Percentiles rank a stretch among this genome's conserved stretches.
phyloP scores from a whole-genome alignment of 2,797 vertebrate genomes.

The Dendrocincla tyrannina region DNA sequence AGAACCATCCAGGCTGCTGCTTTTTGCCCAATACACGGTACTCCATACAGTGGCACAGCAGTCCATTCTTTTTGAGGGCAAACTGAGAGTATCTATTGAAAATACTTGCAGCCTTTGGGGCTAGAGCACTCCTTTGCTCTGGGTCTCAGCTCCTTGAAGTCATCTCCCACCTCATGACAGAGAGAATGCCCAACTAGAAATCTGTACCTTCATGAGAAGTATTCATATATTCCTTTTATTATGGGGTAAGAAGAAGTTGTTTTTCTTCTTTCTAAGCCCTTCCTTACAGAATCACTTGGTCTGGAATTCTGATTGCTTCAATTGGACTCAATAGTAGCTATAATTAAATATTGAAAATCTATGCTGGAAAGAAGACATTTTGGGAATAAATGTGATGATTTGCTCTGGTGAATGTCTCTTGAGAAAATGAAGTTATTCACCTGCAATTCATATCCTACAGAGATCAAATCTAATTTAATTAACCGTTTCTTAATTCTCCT shows the following conservation, averaged over 20 bases:
- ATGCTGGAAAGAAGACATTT: not conserved
- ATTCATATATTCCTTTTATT: not conserved
- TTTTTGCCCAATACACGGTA: not conserved
- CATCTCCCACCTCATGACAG: not conserved
- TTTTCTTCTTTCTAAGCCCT: not conserved
- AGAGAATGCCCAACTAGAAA: not conserved
- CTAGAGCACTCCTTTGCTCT: not conserved
- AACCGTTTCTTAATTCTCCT: not conserved
- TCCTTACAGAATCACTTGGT: not conserved
- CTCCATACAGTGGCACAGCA: no score
- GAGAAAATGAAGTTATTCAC: not conserved
- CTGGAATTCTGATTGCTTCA: not conserved
- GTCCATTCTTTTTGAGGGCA: not conserved
- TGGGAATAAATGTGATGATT: not conserved
- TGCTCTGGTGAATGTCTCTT: not conserved
- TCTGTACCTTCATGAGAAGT: not conserved
- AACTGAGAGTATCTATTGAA: not conserved
- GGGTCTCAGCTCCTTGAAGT: not conserved
- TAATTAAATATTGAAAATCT: not conserved
- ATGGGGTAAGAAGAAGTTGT: not conserved
- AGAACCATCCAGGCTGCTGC: not conserved
- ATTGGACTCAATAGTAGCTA: not conserved
- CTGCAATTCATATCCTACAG: not conserved
- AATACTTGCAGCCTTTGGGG: fast-evolving
- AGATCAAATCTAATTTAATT: not conserved